These are phyloP conservation scores for Misgurnus anguillicaudatus DNA, from an alignment of 2,113 vertebrate genomes.

Conservation along the genomic window DNA sequence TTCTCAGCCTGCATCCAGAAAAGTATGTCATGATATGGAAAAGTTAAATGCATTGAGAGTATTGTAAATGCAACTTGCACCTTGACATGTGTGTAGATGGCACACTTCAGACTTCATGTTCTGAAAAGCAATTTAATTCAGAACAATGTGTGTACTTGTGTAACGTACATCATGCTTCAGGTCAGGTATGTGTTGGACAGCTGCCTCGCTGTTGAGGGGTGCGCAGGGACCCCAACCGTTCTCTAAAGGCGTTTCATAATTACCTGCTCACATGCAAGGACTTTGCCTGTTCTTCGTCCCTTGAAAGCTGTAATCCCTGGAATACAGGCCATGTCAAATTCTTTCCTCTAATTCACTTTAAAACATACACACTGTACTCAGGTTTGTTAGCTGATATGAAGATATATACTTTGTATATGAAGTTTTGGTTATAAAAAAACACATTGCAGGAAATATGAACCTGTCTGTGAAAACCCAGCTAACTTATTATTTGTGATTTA, in stretches of 20 bases:
- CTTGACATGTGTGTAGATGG: neutral
- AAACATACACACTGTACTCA: neutral
- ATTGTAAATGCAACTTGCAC: neutral
- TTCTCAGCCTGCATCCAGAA: neutral
- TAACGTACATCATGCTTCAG: constrained; percentile 46
- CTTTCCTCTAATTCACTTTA: neutral
- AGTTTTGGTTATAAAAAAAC: too few relatives aligned
- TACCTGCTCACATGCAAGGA: constrained; percentile 60
- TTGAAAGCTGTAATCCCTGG: neutral
- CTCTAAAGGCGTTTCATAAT: constrained; percentile 58
- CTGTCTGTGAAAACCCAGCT: too few relatives aligned
- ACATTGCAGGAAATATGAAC: too few relatives aligned
- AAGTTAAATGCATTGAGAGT: neutral
- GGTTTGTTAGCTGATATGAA: too few relatives aligned
- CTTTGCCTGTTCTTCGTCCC: constrained; percentile 18
- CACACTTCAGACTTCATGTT: constrained; percentile 16
- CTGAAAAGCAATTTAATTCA: constrained; percentile 43
- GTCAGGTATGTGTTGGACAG: constrained; percentile 51
- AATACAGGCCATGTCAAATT: constrained; percentile 17
- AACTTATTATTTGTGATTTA: too few relatives aligned
- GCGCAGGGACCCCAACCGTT: constrained; percentile 53
- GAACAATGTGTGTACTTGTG: constrained; percentile 54
- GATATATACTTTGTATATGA: too few relatives aligned
- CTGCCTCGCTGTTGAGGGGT: constrained; percentile 48
- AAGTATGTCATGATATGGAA: constrained; percentile 1